These are phyloP conservation scores for Piprites chloris DNA, from an alignment of 2,113 vertebrate species.

Conservation along the genomic window DNA sequence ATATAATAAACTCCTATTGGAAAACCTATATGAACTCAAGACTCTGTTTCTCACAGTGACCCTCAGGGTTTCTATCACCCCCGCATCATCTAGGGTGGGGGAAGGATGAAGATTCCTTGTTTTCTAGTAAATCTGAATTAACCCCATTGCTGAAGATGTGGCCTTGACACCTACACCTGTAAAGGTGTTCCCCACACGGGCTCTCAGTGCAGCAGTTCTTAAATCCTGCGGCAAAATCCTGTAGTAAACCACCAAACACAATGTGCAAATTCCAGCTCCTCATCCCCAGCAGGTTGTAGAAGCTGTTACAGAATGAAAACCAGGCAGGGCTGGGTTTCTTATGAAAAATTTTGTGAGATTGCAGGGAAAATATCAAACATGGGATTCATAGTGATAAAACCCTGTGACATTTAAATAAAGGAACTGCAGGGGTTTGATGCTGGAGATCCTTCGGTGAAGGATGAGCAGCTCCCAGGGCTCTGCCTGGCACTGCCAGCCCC, in stretches of 20 bases:
- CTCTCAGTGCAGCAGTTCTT: too few relatives aligned
- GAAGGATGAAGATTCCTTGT: not conserved
- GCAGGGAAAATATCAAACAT: not conserved
- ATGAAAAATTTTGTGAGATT: not conserved
- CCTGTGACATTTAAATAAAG: not conserved
- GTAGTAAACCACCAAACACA: too few relatives aligned
- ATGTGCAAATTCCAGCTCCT: too few relatives aligned
- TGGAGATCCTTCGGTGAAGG: not conserved
- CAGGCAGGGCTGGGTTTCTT: not conserved
- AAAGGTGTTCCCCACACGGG: too few relatives aligned
- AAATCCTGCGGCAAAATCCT: too few relatives aligned
- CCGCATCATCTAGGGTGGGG: not conserved
- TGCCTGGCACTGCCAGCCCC: not conserved
- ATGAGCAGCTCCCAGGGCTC: not conserved
- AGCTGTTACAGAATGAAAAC: not conserved
- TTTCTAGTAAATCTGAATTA: not conserved
- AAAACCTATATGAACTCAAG: too few relatives aligned
- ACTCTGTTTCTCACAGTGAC: too few relatives aligned
- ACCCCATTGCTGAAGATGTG: not conserved
- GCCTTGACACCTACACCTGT: not conserved
- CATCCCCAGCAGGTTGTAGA: too few relatives aligned
- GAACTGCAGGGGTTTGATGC: not conserved
- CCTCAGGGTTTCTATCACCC: not conserved
- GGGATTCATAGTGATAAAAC: not conserved
- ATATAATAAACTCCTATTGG: too few relatives aligned